Evolutionary conservation across 2,888 invertebrate species (phyloP), one percentile per base, ranked within the genome.

Genomic region (Linyphia triangularis): DNA sequence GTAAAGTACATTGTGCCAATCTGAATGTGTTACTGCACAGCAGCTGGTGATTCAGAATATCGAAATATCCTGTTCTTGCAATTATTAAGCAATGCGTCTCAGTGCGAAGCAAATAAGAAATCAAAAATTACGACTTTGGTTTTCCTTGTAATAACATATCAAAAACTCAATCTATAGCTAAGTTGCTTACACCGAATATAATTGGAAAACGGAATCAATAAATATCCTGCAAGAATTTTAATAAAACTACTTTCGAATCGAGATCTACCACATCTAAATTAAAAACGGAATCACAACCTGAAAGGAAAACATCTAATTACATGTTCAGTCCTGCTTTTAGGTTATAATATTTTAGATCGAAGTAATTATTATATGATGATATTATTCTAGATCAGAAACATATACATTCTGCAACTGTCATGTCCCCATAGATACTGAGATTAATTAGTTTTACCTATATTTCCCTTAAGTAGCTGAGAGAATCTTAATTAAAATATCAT

Each of bases 131-230:
- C n/a, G n/a, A n/a, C n/a, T n/a, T n/a, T n/a, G n/a, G n/a, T n/a
- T n/a, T n/a, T n/a, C n/a, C n/a, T n/a, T n/a, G n/a, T n/a, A n/a
- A n/a, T n/a, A n/a, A n/a, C n/a, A n/a, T n/a, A 16, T 51, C 51
- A 51, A 16, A 51, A 9, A 13, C 51, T 51, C 33, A 51, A 51
- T 51, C 5, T n/a, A 51, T 51, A 16, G 51, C 1, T 13, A 51
- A 51, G 13, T n/a, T 13, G 16, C n/a, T n/a, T 10, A 24, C 43
- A 16, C 37, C 26, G 9, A 40, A 70, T 26, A 19, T 70, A 70
- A 70, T 70, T 70, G 70, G 16, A 70, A 43, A 43, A 70, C 43
- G 26, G 26, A 70, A 70, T 70, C 70, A 70, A 70, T 70, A 37
- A 16, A 26, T 70, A 43, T 70, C 43, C 40, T 70, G 7, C 43